These are phyloP conservation scores for Eurypyga helias DNA, from an alignment of 2,113 vertebrate species.

Conservation along the genomic window DNA sequence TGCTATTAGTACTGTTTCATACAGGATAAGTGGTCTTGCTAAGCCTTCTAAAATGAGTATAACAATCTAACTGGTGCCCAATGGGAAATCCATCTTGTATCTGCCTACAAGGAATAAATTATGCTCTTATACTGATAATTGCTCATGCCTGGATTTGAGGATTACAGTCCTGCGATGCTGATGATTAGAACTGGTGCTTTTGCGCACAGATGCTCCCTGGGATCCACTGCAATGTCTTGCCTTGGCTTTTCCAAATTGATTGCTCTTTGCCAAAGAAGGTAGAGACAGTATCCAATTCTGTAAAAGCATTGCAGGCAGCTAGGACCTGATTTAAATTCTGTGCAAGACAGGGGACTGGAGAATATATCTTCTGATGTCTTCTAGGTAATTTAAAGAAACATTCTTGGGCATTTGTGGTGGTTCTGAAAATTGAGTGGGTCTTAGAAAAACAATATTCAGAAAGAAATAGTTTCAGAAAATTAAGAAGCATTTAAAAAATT, in stretches of 20 bases:
- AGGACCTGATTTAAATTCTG: neutral
- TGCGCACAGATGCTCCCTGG: neutral
- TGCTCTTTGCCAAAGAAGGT: neutral
- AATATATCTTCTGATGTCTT: neutral
- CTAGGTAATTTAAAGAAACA: neutral
- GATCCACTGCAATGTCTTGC: neutral
- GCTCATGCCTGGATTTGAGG: conserved; percentile 6
- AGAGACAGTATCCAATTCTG: neutral
- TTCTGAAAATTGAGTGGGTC: neutral
- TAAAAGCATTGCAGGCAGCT: neutral
- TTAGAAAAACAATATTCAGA: neutral
- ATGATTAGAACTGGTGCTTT: neutral
- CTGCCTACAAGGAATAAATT: conserved; percentile 31
- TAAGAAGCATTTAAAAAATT: neutral
- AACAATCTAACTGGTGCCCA: neutral
- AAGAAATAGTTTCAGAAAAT: neutral
- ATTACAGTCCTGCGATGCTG: neutral
- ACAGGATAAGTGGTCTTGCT: neutral
- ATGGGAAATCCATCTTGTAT: conserved; percentile 22
- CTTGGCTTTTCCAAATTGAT: neutral
- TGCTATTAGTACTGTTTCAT: neutral
- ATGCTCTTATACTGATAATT: conserved; percentile 30
- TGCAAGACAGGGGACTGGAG: neutral
- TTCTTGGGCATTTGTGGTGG: neutral
- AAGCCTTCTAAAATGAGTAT: conserved; percentile 5